A percentile compares a stretch with the other conserved stretches of the same genome.
Conservation (phyloP, 2,888 invertebrate genomes). For the Myathropa florea region DNA sequence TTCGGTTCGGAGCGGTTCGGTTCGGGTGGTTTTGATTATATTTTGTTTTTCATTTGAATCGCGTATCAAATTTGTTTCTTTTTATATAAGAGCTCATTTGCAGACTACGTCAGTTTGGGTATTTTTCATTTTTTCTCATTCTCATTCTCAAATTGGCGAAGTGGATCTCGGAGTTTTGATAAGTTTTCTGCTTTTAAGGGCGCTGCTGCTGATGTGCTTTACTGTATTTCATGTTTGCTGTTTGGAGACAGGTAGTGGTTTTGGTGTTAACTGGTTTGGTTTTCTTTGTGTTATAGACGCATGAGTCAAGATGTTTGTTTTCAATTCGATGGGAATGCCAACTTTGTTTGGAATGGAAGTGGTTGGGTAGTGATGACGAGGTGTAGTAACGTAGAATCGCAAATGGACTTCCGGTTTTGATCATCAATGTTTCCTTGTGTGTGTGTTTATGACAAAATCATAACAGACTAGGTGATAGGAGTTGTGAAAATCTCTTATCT, state of each 20-base stretch:
- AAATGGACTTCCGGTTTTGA: neutral
- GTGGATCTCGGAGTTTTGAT: slow-evolving; percentile 5
- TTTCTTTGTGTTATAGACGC: neutral
- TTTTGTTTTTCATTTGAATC: too few species aligned
- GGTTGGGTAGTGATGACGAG: neutral
- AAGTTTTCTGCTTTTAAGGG: neutral
- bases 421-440: neutral
- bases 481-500: neutral
- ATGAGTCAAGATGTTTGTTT: neutral
- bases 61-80: slow-evolving; percentile 28
- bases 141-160: neutral
- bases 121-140: neutral
- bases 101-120: neutral
- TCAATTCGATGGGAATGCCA: neutral
- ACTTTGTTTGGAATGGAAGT: neutral
- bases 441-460: neutral
- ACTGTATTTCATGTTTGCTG: neutral
- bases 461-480: neutral
- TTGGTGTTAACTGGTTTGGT: neutral
- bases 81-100: slow-evolving; percentile 50
- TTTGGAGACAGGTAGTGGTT: neutral
- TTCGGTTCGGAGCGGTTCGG: slow-evolving; percentile 15
- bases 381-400: neutral
- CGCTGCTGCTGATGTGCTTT: neutral
- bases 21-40: neutral